Conservation (phyloP, 2,888 invertebrate species). For the Autographa gamma region DNA sequence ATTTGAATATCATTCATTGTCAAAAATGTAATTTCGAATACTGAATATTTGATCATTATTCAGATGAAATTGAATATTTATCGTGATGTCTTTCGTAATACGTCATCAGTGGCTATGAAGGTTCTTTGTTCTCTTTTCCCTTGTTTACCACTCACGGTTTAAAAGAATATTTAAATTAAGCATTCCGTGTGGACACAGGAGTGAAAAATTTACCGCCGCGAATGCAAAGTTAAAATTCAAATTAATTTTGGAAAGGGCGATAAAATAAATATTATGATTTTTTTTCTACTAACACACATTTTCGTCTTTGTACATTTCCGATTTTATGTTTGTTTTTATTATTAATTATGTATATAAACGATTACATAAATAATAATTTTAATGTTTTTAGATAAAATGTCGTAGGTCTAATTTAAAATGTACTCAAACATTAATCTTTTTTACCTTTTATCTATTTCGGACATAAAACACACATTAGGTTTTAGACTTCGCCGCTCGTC, state of each 20-base stretch:
- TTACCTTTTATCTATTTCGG: not conserved
- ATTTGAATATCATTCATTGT: slow-evolving; percentile 50
- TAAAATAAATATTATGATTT: not conserved
- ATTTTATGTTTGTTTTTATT: too few species aligned
- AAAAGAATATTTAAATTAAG: slow-evolving; percentile 2
- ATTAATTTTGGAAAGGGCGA: not conserved
- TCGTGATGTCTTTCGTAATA: slow-evolving; percentile 35
- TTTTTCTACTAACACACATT: not conserved
- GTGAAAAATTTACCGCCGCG: not conserved
- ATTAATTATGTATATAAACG: not conserved
- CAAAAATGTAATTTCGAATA: slow-evolving; percentile 45
- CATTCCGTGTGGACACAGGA: not conserved
- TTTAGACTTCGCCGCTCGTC: not conserved
- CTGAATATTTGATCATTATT: slow-evolving; percentile 46
- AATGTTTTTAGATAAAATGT: too few species aligned
- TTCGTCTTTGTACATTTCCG: not conserved
- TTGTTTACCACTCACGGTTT: not conserved
- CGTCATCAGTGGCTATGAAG: slow-evolving; percentile 11
- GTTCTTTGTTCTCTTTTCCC: not conserved
- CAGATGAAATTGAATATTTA: slow-evolving; percentile 49
- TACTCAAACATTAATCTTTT: not conserved
- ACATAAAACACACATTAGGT: not conserved
- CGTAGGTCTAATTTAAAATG: not conserved
- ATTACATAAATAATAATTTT: too few species aligned
- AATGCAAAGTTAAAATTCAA: not conserved